Conservation (phyloP, 1,140 invertebrate genomes). For the Cherax quadricarinatus region DNA sequence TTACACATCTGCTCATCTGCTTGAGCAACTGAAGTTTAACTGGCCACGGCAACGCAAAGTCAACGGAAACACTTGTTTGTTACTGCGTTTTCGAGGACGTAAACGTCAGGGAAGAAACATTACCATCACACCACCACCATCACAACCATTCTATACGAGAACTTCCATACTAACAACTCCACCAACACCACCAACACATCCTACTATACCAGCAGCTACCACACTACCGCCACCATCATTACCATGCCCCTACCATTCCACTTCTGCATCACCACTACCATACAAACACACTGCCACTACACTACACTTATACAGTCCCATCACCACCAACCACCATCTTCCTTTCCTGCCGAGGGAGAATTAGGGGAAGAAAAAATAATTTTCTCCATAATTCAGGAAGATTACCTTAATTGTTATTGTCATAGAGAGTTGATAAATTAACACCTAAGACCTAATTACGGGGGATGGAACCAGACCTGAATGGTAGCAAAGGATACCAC, state of each 20-base stretch:
- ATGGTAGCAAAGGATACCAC: background rate
- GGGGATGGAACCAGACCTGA: background rate
- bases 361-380: conserved; percentile 29
- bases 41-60: no score
- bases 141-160: background rate
- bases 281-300: no score
- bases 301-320: background rate
- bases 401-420: conserved; percentile 51
- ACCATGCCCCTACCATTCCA: background rate
- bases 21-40: no score
- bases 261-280: background rate
- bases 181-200: background rate
- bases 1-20: no score
- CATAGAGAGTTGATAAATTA: conserved; percentile 49
- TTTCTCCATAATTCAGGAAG: conserved; percentile 31
- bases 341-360: background rate
- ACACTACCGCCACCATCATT: background rate
- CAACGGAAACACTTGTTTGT: no score
- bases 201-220: background rate
- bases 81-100: no score
- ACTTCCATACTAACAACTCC: background rate
- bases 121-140: background rate
- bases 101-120: no score
- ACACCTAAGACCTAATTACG: conserved; percentile 28
- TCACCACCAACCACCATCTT: conserved; percentile 8